Conservation (phyloP, 2,113 vertebrate species). For the Hippocampus abdominalis region DNA sequence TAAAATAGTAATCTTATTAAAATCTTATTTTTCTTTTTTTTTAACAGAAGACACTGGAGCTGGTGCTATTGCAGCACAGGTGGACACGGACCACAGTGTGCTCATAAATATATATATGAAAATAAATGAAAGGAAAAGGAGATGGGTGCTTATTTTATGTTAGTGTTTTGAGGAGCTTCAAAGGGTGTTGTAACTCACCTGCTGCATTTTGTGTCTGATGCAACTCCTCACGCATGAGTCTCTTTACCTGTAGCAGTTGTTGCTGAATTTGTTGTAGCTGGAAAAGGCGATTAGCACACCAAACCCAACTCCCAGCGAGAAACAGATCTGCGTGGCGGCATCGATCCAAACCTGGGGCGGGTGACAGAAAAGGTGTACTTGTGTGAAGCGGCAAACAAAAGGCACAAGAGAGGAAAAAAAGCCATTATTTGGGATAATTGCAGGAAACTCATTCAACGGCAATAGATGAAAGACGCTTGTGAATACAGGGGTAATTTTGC, state of each 20-base stretch:
- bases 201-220: neutral
- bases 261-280: conserved; percentile 86
- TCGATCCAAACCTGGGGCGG: conserved; percentile 79
- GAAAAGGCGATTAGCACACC: conserved; percentile 85
- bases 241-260: conserved; percentile 82
- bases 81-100: too few relatives aligned
- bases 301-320: conserved; percentile 84
- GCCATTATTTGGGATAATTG: conserved; percentile 79
- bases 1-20: too few relatives aligned
- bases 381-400: conserved; percentile 72
- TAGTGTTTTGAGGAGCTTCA: conserved; percentile 52
- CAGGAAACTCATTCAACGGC: conserved; percentile 75
- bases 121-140: too few relatives aligned
- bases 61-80: too few relatives aligned
- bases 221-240: conserved; percentile 7
- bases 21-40: too few relatives aligned
- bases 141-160: conserved; percentile 14
- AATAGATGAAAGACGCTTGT: conserved; percentile 79
- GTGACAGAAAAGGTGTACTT: conserved; percentile 70
- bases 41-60: too few relatives aligned
- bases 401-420: conserved; percentile 69
- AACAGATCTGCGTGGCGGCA: conserved; percentile 83
- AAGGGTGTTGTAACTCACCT: conserved; percentile 64
- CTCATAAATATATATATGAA: too few relatives aligned
- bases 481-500: conserved; percentile 80